Percentiles rank a stretch among this genome's conserved stretches.
Evolutionary conservation across 2,797 vertebrate species (phyloP).

Genomic region (Nasua narica): DNA sequence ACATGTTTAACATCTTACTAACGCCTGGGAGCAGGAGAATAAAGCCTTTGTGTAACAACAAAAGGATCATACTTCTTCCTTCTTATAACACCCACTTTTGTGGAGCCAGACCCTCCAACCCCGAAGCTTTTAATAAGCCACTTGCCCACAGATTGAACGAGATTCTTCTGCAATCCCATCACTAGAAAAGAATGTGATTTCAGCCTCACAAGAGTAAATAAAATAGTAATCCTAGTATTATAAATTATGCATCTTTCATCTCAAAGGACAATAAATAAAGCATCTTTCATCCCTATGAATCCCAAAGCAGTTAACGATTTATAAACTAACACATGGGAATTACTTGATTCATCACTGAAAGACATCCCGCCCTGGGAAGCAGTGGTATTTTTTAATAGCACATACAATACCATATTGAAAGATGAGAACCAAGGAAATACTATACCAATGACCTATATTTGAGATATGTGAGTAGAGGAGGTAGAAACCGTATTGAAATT

Average conservation of each 20-base stretch:
- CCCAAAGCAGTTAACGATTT: constrained; percentile 58
- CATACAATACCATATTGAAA: neutral
- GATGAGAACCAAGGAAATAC: constrained; percentile 3
- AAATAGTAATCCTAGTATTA: constrained; percentile 64
- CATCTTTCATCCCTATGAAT: constrained; percentile 70
- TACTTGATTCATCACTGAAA: constrained; percentile 24
- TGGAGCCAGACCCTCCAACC: constrained; percentile 67
- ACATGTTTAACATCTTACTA: constrained; percentile 79
- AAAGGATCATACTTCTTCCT: constrained; percentile 73
- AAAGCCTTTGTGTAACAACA: constrained; percentile 83
- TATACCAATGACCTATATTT: neutral
- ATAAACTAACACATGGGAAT: neutral
- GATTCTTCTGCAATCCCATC: constrained; percentile 60
- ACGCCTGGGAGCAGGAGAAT: constrained; percentile 75
- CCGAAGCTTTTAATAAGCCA: constrained; percentile 50
- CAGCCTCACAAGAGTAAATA: constrained; percentile 66
- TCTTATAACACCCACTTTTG: constrained; percentile 75
- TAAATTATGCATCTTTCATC: constrained; percentile 71
- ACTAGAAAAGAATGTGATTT: constrained; percentile 66
- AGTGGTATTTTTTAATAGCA: neutral
- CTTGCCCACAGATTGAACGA: constrained; percentile 61
- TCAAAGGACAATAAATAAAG: constrained; percentile 73
- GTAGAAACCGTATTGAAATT: constrained; percentile 8
- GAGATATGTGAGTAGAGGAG: neutral
- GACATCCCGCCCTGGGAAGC: neutral